phyloP scores from a whole-genome alignment of 35 echinoderm and acorn worm species.

The Strongylocentrotus purpuratus region DNA sequence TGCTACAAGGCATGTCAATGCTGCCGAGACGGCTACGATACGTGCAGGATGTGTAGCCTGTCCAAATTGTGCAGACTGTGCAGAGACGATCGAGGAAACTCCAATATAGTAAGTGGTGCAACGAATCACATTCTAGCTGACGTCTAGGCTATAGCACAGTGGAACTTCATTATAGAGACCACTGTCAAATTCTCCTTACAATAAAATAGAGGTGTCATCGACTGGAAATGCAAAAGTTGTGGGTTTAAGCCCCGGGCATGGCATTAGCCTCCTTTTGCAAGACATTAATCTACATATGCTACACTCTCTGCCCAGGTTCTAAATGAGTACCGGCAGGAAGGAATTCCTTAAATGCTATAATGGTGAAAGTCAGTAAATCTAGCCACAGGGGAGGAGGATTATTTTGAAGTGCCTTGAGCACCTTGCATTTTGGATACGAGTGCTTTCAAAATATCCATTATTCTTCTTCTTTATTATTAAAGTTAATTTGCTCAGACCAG shows the following conservation, averaged over 20 bases:
- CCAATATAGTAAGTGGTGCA: constrained; percentile 5
- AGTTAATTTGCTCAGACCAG: no score
- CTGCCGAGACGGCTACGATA: not conserved
- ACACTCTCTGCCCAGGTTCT: not conserved
- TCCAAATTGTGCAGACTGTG: not conserved
- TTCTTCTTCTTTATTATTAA: no score
- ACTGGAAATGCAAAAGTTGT: not conserved
- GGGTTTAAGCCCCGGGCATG: no score
- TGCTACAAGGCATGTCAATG: constrained; percentile 14
- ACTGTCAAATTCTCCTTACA: not conserved
- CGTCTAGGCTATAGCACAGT: not conserved
- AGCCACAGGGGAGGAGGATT: no score
- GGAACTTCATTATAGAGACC: no score
- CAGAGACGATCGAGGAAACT: not conserved
- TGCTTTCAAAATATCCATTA: no score
- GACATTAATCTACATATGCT: not conserved
- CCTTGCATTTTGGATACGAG: no score
- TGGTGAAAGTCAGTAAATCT: no score
- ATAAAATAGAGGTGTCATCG: not conserved
- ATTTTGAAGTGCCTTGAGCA: no score
- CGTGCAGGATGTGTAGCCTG: not conserved
- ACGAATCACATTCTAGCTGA: not conserved
- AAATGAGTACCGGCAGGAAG: no score
- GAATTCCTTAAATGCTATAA: no score
- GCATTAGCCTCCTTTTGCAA: not conserved